Percentiles rank a stretch among this genome's conserved stretches.
phyloP scores from a whole-genome alignment of 1,140 invertebrate species.

The Cyclargus thomasi region DNA sequence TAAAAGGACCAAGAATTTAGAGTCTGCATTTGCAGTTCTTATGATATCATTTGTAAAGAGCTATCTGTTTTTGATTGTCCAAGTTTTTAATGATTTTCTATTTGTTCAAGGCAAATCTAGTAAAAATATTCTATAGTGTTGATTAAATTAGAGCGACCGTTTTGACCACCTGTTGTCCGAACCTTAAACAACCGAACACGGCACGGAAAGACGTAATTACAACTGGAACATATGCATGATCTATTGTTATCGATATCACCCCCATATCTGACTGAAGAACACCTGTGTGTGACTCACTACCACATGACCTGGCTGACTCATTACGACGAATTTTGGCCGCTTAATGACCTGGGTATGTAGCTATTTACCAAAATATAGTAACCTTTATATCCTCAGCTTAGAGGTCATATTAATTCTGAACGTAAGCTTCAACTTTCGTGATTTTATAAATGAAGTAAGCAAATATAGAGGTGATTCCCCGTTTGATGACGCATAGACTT shows the following conservation, averaged over 20 bases:
- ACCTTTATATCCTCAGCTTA: too few relatives aligned
- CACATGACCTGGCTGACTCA: constrained; percentile 5
- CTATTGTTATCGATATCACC: constrained; percentile 7
- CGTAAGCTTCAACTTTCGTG: background rate
- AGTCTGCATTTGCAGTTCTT: too few relatives aligned
- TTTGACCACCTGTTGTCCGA: too few relatives aligned
- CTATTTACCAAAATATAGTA: too few relatives aligned
- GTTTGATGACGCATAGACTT: constrained; percentile 6
- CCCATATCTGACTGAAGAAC: constrained; percentile 1
- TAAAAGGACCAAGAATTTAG: too few relatives aligned
- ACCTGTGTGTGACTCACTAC: constrained; percentile 3
- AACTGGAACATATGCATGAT: background rate
- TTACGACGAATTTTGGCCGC: constrained; percentile 13
- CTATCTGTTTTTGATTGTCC: too few relatives aligned
- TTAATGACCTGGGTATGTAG: background rate
- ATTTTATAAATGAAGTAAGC: constrained; percentile 1
- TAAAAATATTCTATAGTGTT: too few relatives aligned
- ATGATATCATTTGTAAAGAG: too few relatives aligned
- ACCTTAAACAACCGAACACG: too few relatives aligned
- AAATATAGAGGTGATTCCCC: constrained; percentile 9
- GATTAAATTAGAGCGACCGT: too few relatives aligned
- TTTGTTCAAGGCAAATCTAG: too few relatives aligned
- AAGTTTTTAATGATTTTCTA: too few relatives aligned
- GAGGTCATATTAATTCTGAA: background rate
- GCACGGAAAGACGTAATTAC: background rate